Evolutionary conservation across 2,797 vertebrate genomes (phyloP), one percentile per base, ranked within the genome.

Genomic region (Spheniscus humboldti): DNA sequence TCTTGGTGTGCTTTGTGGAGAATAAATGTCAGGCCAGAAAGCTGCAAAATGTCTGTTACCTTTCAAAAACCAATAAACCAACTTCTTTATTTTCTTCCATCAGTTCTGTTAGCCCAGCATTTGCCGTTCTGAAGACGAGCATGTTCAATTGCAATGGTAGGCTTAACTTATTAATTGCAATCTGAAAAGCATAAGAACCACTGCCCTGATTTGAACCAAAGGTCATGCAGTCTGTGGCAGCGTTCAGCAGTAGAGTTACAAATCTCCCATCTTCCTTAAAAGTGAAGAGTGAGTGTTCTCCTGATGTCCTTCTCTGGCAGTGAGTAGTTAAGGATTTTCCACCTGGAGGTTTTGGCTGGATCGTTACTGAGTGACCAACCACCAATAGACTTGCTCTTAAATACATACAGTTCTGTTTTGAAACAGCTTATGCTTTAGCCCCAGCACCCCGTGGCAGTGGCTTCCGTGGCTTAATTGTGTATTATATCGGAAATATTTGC

Each of bases 71-170:
- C 60, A 27, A 3, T n/a, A 56, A 87, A 10, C 33, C 41, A 45
- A 23, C 19, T 6, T 15, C 12, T 43, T 67, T 7, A 3, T 76
- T 57, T 76, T 79, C 75, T 73, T 11, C 24, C 9, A 3, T 37
- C 8, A 5, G 39, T 75, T 11, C 11, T 66, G 20, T 50, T 55
- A 66, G 41, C n/a, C 33, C 41, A 33, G 35, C 4, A 0, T 23
- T 64, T 48, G 50, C 24, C 0, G 0, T 13, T 63, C 31, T 33
- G 80, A 43, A 14, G 59, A 31, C 6, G 50, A 60, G 10, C 0
- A 0, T 2, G 25, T 62, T 64, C 28, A 12, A 3, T 35, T 52
- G 31, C 33, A 50, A 14, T 3, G 11, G 31, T 43, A 50, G 48
- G 43, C 79, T 83, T 45, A 35, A 7, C 14, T 43, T 28, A 22